These are phyloP conservation scores for Euthynnus affinis DNA, from an alignment of 2,797 vertebrate species.

Conservation along the genomic window DNA sequence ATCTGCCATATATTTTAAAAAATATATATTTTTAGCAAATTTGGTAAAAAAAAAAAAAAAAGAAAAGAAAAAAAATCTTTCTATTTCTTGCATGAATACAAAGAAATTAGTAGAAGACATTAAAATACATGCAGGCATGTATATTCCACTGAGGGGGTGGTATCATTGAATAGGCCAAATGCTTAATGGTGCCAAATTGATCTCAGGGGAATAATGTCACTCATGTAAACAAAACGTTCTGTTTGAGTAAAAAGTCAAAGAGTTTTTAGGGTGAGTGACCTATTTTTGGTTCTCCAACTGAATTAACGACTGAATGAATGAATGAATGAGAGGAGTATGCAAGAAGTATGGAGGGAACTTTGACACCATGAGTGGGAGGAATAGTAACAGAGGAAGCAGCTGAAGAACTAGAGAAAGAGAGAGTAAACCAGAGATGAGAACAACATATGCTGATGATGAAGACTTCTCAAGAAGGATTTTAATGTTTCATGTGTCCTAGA, in stretches of 20 bases:
- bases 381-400: constrained; percentile 50
- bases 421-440: constrained; percentile 68
- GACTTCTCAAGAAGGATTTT: constrained; percentile 81
- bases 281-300: constrained; percentile 14
- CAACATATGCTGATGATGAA: constrained; percentile 86
- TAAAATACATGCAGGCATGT: constrained; percentile 38
- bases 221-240: constrained; percentile 51
- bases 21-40: constrained; percentile 4
- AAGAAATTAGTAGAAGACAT: constrained; percentile 58
- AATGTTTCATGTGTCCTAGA: constrained; percentile 89
- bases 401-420: constrained; percentile 48
- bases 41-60: no score
- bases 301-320: constrained; percentile 55
- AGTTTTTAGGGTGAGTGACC: constrained; percentile 28
- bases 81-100: constrained; percentile 38
- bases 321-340: constrained; percentile 51
- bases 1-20: background rate
- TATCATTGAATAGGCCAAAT: constrained; percentile 49
- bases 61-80: no score
- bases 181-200: constrained; percentile 66
- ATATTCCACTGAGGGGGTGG: constrained; percentile 58
- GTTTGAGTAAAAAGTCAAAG: constrained; percentile 21
- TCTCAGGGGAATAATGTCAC: constrained; percentile 60
- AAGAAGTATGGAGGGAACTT: constrained; percentile 37
- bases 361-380: constrained; percentile 61